Evolutionary conservation across 1,140 invertebrate species (phyloP).

Genomic region (Dreissena rostriformis): DNA sequence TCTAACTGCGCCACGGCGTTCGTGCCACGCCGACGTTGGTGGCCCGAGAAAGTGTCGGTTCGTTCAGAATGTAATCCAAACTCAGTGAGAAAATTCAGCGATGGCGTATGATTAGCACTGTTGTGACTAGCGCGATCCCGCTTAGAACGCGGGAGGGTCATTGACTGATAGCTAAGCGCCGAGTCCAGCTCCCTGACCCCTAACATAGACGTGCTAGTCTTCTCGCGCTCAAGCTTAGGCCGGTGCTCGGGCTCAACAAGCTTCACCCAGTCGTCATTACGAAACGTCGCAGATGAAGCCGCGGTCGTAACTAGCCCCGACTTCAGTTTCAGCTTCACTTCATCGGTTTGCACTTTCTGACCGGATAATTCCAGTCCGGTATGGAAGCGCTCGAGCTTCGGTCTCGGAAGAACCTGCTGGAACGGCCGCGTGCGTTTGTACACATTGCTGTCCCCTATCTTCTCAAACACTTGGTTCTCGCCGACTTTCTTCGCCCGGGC

Average conservation of each 20-base stretch:
- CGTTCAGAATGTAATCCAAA: slow-evolving; percentile 27
- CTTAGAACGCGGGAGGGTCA: slow-evolving; percentile 2
- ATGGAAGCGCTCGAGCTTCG: slow-evolving; percentile 13
- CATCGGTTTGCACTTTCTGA: slow-evolving; percentile 37
- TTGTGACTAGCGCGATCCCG: neutral
- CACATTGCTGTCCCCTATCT: slow-evolving; percentile 36
- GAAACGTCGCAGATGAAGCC: neutral
- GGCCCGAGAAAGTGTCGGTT: slow-evolving; percentile 46
- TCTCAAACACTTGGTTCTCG: slow-evolving; percentile 18
- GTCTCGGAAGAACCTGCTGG: neutral
- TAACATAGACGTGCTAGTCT: neutral
- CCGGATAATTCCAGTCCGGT: slow-evolving; percentile 35
- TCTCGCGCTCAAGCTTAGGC: neutral
- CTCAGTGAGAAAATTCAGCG: slow-evolving; percentile 32
- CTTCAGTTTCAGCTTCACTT: slow-evolving; percentile 6
- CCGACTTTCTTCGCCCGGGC: neutral
- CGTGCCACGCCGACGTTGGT: slow-evolving; percentile 19
- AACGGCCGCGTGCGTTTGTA: slow-evolving; percentile 44
- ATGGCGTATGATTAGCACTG: neutral
- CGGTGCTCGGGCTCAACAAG: neutral
- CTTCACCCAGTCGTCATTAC: neutral
- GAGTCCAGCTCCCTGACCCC: neutral
- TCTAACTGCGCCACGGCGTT: slow-evolving; percentile 40
- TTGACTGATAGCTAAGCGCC: neutral
- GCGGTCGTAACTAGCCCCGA: neutral